Evolutionary conservation across 2,888 invertebrate species (phyloP).

Genomic region (Drosophila aldrichi): DNA sequence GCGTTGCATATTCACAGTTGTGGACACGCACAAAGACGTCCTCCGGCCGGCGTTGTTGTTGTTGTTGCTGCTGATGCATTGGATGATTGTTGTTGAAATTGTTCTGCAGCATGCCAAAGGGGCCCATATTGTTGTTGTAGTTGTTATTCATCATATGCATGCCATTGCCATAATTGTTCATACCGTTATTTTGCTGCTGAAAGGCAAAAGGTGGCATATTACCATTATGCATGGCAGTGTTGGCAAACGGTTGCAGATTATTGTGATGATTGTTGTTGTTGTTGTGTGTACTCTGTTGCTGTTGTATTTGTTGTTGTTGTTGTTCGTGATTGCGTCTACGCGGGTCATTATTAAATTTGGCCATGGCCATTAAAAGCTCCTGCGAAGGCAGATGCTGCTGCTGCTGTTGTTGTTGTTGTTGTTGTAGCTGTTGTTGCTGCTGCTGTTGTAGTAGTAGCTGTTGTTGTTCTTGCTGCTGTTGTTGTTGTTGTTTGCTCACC

Average conservation of each 20-base stretch:
- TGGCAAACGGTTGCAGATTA: slow-evolving; percentile 38
- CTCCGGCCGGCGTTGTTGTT: slow-evolving; percentile 29
- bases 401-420: slow-evolving; percentile 31
- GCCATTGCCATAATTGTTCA: neutral
- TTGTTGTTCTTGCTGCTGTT: slow-evolving; percentile 2
- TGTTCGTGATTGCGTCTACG: slow-evolving; percentile 49
- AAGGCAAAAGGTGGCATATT: slow-evolving; percentile 65
- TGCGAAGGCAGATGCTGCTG: slow-evolving; percentile 9
- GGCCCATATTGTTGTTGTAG: slow-evolving; percentile 32
- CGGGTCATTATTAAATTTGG: slow-evolving; percentile 53
- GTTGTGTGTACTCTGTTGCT: slow-evolving; percentile 24
- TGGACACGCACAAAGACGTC: slow-evolving; percentile 90
- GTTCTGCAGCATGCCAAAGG: slow-evolving; percentile 35
- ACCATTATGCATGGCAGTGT: slow-evolving; percentile 52
- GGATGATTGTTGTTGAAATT: slow-evolving; percentile 26
- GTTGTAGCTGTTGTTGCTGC: slow-evolving; percentile 4
- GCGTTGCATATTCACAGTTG: slow-evolving; percentile 91
- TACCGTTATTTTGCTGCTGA: slow-evolving; percentile 32
- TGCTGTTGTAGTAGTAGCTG: neutral
- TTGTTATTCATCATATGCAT: slow-evolving; percentile 26
- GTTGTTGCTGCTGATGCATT: slow-evolving; percentile 20
- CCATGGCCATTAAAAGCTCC: slow-evolving; percentile 38
- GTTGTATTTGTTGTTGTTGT: slow-evolving; percentile 18
- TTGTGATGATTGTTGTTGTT: slow-evolving; percentile 18
- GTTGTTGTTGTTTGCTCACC: slow-evolving; percentile 22